Evolutionary conservation across 1,140 invertebrate species (phyloP), one percentile per base, ranked within the genome.

Genomic region (Arctopsyche grandis): DNA sequence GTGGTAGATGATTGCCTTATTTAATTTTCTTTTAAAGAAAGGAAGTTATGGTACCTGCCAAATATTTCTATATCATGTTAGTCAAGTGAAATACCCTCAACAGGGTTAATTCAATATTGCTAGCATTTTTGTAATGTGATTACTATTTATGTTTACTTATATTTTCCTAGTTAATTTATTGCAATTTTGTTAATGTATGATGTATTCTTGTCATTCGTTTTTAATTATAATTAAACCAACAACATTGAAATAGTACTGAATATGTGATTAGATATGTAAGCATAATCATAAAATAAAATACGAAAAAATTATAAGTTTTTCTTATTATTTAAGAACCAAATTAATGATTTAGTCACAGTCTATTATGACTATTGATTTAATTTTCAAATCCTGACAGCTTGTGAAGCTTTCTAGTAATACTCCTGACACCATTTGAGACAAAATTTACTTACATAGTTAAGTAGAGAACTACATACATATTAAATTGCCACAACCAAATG

Each of bases 11-110:
- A 74, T 74, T 74, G 52, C 46, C 44, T 74, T 56, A 74, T 74
- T 74, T 46, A 56, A 74, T 74, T 74, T 43, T 24, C 46, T 56
- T 74, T 70, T 71, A 46, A 71, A 56, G 44, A 74, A 56, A 74
- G 71, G 71, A 74, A 74, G 71, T 74, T 46, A 56, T 74, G 43
- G 44, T 74, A 74, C 71, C 48, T 56, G 71, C 71, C 71, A 74
- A 74, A 74, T 74, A 74, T 38, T 38, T 7, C 7, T 74, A 74
- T 74, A 66, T 4, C 26, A 10, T 22, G 63, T 66, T 66, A 66
- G 63, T 14, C 63, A 66, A 22, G 14, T 26, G 24, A 66, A 66
- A 66, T 66, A 24, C 22, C 63, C 21, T 0, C 5, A 12, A 22
- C 9, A 1, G 63, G 63, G 22, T 66, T 14, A 38, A 26, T 66